These are phyloP conservation scores for Lasioglossum vierecki DNA, from an alignment of 2,888 invertebrate species.

Conservation along the genomic window DNA sequence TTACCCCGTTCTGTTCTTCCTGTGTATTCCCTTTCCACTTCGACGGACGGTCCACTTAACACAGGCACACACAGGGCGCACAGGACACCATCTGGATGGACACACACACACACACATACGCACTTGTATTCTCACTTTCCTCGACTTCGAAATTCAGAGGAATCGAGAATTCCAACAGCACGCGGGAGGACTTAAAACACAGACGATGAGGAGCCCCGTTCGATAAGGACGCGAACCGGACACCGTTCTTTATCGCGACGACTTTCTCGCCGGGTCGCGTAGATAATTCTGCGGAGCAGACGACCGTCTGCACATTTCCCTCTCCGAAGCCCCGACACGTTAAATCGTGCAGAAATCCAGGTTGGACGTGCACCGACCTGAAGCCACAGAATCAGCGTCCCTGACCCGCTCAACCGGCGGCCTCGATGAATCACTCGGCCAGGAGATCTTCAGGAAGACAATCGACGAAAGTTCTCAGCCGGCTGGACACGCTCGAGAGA, in stretches of 20 bases:
- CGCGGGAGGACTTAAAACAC: too few relatives aligned
- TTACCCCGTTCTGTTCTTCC: conserved; percentile 6
- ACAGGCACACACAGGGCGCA: not conserved
- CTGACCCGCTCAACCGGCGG: conserved; percentile 70
- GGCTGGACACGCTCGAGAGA: conserved; percentile 10
- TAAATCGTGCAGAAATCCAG: conserved; percentile 70
- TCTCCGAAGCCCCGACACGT: conserved; percentile 52
- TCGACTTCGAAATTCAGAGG: not conserved
- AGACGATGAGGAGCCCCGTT: conserved; percentile 3
- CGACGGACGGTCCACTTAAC: conserved; percentile 3
- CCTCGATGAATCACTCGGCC: conserved; percentile 72
- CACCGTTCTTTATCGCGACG: conserved; percentile 55
- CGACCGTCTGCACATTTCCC: not conserved
- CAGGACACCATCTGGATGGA: not conserved
- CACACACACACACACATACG: not conserved
- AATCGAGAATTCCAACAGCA: not conserved
- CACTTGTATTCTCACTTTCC: conserved; percentile 26
- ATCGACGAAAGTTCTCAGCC: conserved; percentile 62
- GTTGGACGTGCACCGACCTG: conserved; percentile 64
- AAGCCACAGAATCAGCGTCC: conserved; percentile 65
- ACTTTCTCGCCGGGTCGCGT: conserved; percentile 38
- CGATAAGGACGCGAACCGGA: conserved; percentile 24
- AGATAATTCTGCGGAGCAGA: conserved; percentile 30
- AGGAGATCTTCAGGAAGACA: conserved; percentile 59
- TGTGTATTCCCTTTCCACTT: conserved; percentile 11